Conservation (phyloP, 2,888 invertebrate species). For the Biston betularia region DNA sequence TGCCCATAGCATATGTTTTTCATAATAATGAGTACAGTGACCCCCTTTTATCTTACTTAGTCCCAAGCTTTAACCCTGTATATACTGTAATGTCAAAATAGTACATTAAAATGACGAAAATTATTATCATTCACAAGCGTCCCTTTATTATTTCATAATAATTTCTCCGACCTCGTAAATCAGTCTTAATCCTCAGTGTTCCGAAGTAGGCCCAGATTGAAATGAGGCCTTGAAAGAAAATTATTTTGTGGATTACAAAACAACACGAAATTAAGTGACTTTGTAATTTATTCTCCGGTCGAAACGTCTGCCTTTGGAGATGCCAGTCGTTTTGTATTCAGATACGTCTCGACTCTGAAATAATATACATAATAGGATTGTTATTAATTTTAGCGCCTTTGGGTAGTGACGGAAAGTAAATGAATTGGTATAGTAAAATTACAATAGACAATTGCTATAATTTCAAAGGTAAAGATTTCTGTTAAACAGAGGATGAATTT, state of each 20-base stretch:
- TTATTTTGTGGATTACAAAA: slow-evolving; percentile 67
- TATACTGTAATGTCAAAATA: not conserved
- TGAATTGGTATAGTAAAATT: not conserved
- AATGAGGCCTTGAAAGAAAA: slow-evolving; percentile 66
- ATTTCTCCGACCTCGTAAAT: slow-evolving; percentile 55
- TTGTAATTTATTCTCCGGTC: slow-evolving; percentile 66
- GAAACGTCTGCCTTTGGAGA: slow-evolving; percentile 58
- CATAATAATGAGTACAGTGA: too few relatives aligned
- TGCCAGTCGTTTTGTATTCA: slow-evolving; percentile 64
- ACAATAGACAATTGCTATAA: not conserved
- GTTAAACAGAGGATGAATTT: too few relatives aligned
- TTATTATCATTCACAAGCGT: slow-evolving; percentile 48
- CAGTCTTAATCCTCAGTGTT: slow-evolving; percentile 57
- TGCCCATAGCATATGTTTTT: too few relatives aligned
- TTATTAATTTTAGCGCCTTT: slow-evolving; percentile 53
- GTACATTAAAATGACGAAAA: slow-evolving; percentile 22
- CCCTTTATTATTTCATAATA: slow-evolving; percentile 56
- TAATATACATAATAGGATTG: slow-evolving; percentile 55
- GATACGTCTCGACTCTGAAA: slow-evolving; percentile 55
- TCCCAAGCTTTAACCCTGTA: too few relatives aligned
- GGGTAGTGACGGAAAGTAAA: slow-evolving; percentile 26
- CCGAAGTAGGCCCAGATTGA: slow-evolving; percentile 57
- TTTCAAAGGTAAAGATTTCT: too few relatives aligned
- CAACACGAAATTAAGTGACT: slow-evolving; percentile 68
- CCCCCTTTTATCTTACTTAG: too few relatives aligned